Conservation (phyloP, 2,888 invertebrate species). For the Melangyna quadrimaculata region DNA sequence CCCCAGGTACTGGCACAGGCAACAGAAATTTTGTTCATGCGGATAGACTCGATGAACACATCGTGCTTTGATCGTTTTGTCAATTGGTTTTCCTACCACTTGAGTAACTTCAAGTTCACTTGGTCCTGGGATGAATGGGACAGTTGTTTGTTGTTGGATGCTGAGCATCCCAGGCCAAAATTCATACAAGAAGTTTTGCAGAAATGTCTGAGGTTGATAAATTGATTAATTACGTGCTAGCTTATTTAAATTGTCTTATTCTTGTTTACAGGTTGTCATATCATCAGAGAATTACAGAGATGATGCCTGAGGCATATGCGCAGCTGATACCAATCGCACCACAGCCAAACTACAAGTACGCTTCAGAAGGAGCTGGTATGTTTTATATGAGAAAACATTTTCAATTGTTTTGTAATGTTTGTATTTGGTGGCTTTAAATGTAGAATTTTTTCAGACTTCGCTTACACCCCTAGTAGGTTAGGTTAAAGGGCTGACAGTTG, state of each 20-base stretch:
- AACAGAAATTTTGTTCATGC: slow-evolving; percentile 96
- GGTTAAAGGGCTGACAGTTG: too few species aligned
- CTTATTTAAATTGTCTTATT: not conserved
- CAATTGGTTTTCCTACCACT: slow-evolving; percentile 98
- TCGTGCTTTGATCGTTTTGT: slow-evolving; percentile 98
- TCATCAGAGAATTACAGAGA: slow-evolving; percentile 95
- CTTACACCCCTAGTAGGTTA: too few species aligned
- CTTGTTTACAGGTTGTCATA: slow-evolving; percentile 93
- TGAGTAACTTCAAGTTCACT: slow-evolving; percentile 99
- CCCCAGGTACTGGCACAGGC: slow-evolving; percentile 99
- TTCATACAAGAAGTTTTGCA: slow-evolving; percentile 96
- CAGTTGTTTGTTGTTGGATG: slow-evolving; percentile 90
- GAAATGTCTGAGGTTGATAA: slow-evolving; percentile 92
- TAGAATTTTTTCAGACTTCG: too few species aligned
- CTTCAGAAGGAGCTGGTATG: slow-evolving; percentile 93
- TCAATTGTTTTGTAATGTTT: too few species aligned
- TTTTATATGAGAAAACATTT: slow-evolving; percentile 62
- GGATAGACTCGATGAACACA: slow-evolving; percentile 98
- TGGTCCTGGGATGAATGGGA: slow-evolving; percentile 99
- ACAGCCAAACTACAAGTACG: slow-evolving; percentile 94
- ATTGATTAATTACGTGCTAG: not conserved
- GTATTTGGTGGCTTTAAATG: too few species aligned
- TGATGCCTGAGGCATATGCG: slow-evolving; percentile 93
- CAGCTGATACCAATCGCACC: slow-evolving; percentile 92
- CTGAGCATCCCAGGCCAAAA: slow-evolving; percentile 95